phyloP scores from a whole-genome alignment of 2,113 vertebrate species.

The Centropus bengalensis region DNA sequence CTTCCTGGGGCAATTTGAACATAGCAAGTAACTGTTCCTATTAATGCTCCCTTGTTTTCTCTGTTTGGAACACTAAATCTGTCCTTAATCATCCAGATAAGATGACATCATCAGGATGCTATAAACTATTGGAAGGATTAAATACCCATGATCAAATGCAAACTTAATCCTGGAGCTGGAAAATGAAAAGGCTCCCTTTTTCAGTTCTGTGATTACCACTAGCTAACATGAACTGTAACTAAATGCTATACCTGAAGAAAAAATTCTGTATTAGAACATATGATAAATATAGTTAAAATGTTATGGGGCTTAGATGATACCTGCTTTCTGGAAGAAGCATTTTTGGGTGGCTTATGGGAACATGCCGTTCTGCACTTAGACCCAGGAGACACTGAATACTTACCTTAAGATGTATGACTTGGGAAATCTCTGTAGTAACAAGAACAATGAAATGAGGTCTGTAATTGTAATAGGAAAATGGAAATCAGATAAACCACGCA shows the following conservation, averaged over 20 bases:
- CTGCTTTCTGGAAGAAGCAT: background rate
- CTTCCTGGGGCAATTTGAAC: background rate
- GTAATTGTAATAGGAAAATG: background rate
- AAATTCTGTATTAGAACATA: background rate
- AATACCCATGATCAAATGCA: background rate
- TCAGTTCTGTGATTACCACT: background rate
- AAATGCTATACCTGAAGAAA: background rate
- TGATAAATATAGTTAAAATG: background rate
- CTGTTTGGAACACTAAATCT: slow-evolving; percentile 47
- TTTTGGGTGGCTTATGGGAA: background rate
- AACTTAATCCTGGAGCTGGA: background rate
- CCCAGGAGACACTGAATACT: background rate
- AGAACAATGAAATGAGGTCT: background rate
- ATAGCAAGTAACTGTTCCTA: background rate
- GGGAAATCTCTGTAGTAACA: background rate
- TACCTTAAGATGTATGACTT: background rate
- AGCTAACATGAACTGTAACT: background rate
- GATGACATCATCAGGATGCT: slow-evolving; percentile 11
- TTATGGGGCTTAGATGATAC: background rate
- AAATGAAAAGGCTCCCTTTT: background rate
- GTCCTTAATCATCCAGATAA: slow-evolving; percentile 41
- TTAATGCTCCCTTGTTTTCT: slow-evolving; percentile 43
- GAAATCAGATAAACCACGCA: background rate
- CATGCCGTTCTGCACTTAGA: background rate
- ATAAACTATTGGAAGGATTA: slow-evolving; percentile 7